Conservation (phyloP, 2,888 invertebrate genomes). For the Euzophera pinguis region DNA sequence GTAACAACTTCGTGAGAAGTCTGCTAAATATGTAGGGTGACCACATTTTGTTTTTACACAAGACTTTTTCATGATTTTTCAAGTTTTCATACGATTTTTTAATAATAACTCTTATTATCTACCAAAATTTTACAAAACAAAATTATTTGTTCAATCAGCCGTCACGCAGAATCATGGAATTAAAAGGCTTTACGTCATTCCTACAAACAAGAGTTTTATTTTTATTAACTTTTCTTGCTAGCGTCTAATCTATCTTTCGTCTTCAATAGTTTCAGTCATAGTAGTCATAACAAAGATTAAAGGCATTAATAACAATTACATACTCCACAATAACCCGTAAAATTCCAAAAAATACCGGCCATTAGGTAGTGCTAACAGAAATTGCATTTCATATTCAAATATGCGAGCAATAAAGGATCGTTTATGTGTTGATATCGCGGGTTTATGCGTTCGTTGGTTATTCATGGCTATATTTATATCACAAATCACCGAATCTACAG, state of each 20-base stretch:
- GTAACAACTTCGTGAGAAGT: conserved; percentile 72
- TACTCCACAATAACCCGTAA: not conserved
- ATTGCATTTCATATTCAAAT: conserved; percentile 30
- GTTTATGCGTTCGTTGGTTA: conserved; percentile 21
- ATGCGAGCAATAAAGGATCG: conserved; percentile 22
- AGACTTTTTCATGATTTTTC: not conserved
- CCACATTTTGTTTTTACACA: conserved; percentile 34
- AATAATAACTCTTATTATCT: too few relatives aligned
- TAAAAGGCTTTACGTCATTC: too few relatives aligned
- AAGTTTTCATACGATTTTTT: not conserved
- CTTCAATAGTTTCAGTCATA: too few relatives aligned
- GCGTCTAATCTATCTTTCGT: too few relatives aligned
- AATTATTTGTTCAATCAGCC: too few relatives aligned
- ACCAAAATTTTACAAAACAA: too few relatives aligned
- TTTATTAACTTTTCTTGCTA: too few relatives aligned
- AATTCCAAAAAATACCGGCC: conserved; percentile 14
- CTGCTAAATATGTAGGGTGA: conserved; percentile 54
- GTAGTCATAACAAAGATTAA: too few relatives aligned
- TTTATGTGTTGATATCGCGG: conserved; percentile 18
- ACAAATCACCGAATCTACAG: not conserved
- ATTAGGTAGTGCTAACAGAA: conserved; percentile 23
- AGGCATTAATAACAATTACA: not conserved
- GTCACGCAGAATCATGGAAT: too few relatives aligned
- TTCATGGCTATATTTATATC: conserved; percentile 12
- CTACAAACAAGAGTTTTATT: too few relatives aligned